A percentile compares a stretch with the other conserved stretches of the same genome.
Evolutionary conservation across 2,888 invertebrate species (phyloP).

Genomic region (Congeria kusceri): DNA sequence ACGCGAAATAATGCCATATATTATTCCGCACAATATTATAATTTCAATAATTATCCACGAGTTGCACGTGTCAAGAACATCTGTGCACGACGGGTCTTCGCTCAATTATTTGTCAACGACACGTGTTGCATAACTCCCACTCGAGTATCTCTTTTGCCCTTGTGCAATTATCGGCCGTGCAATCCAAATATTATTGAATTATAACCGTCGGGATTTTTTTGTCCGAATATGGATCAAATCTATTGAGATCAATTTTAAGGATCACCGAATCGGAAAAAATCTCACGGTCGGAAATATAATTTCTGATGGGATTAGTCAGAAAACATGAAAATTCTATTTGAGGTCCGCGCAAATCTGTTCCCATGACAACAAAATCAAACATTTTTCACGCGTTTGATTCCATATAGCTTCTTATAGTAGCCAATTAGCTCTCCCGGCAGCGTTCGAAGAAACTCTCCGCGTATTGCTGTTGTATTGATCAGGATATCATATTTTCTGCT

Average conservation of each 20-base stretch:
- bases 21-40: no score
- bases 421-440: slow-evolving; percentile 20
- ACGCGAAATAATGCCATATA: no score
- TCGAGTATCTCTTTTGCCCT: slow-evolving; percentile 18
- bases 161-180: slow-evolving; percentile 22
- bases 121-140: slow-evolving; percentile 57
- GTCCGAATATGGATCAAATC: slow-evolving; percentile 12
- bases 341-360: slow-evolving; percentile 54
- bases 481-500: slow-evolving; percentile 15
- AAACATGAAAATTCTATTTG: slow-evolving; percentile 52
- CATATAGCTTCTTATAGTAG: slow-evolving; percentile 29
- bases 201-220: slow-evolving; percentile 8
- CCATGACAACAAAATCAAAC: slow-evolving; percentile 51
- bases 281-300: slow-evolving; percentile 50
- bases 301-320: slow-evolving; percentile 49
- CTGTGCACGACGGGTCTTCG: no score
- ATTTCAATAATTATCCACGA: no score
- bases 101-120: not conserved
- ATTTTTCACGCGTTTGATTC: slow-evolving; percentile 48
- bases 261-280: slow-evolving; percentile 56
- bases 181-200: slow-evolving; percentile 42
- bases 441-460: not conserved
- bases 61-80: no score
- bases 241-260: slow-evolving; percentile 47
- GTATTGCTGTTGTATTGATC: slow-evolving; percentile 16